Evolutionary conservation across 2,888 invertebrate species (phyloP).

Genomic region (Dolomedes plantarius): DNA sequence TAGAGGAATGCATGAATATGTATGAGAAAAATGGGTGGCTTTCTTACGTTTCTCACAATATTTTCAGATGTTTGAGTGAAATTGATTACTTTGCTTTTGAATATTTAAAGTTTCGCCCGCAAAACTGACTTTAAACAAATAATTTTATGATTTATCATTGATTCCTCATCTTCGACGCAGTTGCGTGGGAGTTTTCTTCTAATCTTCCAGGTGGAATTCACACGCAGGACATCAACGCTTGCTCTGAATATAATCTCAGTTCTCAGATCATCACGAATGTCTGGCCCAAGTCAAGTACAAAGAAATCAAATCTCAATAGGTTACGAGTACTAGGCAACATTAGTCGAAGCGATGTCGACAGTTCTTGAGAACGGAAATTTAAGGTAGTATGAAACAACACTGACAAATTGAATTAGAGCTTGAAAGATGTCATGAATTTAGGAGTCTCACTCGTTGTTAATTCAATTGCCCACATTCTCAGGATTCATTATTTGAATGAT

Average conservation of each 20-base stretch:
- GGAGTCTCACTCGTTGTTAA: too few species aligned
- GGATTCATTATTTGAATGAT: too few species aligned
- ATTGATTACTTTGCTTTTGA: not conserved
- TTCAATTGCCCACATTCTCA: too few species aligned
- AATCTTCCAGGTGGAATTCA: slow-evolving; percentile 20
- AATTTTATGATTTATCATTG: slow-evolving; percentile 6
- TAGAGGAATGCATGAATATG: too few species aligned
- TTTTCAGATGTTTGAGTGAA: not conserved
- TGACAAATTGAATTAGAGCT: not conserved
- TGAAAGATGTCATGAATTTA: not conserved
- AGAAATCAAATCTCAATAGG: slow-evolving; percentile 35
- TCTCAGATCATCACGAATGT: slow-evolving; percentile 28
- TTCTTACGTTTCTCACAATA: not conserved
- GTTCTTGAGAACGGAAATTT: not conserved
- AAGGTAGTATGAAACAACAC: not conserved
- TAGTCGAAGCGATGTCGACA: not conserved
- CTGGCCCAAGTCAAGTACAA: slow-evolving; percentile 33
- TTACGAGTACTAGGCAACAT: not conserved
- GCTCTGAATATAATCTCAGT: not conserved
- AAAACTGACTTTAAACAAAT: slow-evolving; percentile 1
- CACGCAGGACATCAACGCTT: slow-evolving; percentile 35
- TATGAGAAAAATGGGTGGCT: too few species aligned
- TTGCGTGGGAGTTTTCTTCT: slow-evolving; percentile 31
- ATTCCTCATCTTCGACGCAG: not conserved
- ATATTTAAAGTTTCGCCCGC: not conserved